Base-by-base conservation (phyloP, 2,888 invertebrate genomes). In the Timandra comae region DNA sequence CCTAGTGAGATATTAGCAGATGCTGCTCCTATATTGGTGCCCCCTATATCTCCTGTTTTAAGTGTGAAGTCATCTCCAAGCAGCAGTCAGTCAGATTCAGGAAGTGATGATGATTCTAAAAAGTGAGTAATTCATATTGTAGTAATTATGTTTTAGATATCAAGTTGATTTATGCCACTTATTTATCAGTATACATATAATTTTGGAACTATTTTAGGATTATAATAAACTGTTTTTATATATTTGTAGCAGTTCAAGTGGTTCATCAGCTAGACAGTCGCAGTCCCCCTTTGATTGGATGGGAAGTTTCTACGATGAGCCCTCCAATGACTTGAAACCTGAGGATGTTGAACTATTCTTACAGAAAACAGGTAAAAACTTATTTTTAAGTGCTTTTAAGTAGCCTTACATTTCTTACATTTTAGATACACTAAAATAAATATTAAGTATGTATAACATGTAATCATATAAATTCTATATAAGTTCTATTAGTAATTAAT, bases 1-100 rank as follows among this genome's bases (percentile, higher is more conserved):
- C 85, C 86, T 1, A 85, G 78, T 62, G 79, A 86, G 56, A 86
- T 86, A 29, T 52, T 86, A 47, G 86, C 86, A 31, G 85, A 81
- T 59, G 86, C 84, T 8, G 76, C 74, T 8, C 77, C 81, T 7
- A 41, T 67, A 11, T 43, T 85, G 26, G 61, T 79, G 12, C 74
- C 80, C 7, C 74, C 78, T 1, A 68, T 78, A 55, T 82, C 85
- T 27, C 82, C 84, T 7, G 55, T 63, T 7, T 38, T 68, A 29
- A 82, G 81, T 39, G 56, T 68, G 11, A 78, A 79, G 38, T 80
- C 81, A 12, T 80, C 80, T 7, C 64, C 69, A 7, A 72, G 69
- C 43, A 82, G 75, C 43, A 78, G 82, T 41, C 74, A 56, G 38
- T 81, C 81, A 2, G 85, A 85, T 53, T 85, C 84, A 9, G 73